Base-by-base conservation (phyloP, 2,797 vertebrate genomes). In the Taenioides sp. region DNA sequence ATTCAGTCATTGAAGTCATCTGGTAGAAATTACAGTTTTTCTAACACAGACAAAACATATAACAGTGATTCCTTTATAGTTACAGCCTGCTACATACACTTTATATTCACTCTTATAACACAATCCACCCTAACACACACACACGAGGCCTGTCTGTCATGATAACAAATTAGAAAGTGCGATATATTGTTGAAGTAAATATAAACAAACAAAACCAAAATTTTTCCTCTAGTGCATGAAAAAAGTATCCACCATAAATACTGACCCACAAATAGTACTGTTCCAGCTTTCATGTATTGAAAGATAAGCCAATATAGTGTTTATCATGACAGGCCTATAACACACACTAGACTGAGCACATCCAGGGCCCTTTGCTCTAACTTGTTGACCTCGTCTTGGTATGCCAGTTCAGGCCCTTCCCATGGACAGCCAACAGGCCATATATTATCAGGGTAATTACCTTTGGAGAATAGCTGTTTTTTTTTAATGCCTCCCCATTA, bases 401-500 rank as follows among this genome's bases (percentile, higher is more conserved):
- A 91, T 87, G 85, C 71, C 72, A 67, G 73, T 58, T 76, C 71
- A 78, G 61, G 76, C 77, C 76, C 82, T 86, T 85, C 84, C 76
- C 88, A 87, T 73, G 43, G 77, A 73, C 77, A 73, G 87, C 75
- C 87, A 88, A 82, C 83, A 82, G 82, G 79, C 81, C 87, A 59
- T 90, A 84, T 87, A 88, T 90, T 85, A 89, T 84, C 82, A 64
- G 83, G 83, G 76, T 80, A 89, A 91, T 91, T 88, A 86, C 86
- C 83, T 83, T 69, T 22, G 67, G 77, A 88, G 86, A 88, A 84
- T 73, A 74, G 73, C 89, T 82, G 25, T 81, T 76, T 79, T 88
- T 57, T 79, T 81, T 83, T 79, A 83, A 87, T 80, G 71, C 73
- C 55, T 84, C 16, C 52, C 72, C 71, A 81, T 87, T 85, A 80